Conservation (phyloP, 2,888 invertebrate genomes). For the Saturnia japonica region DNA sequence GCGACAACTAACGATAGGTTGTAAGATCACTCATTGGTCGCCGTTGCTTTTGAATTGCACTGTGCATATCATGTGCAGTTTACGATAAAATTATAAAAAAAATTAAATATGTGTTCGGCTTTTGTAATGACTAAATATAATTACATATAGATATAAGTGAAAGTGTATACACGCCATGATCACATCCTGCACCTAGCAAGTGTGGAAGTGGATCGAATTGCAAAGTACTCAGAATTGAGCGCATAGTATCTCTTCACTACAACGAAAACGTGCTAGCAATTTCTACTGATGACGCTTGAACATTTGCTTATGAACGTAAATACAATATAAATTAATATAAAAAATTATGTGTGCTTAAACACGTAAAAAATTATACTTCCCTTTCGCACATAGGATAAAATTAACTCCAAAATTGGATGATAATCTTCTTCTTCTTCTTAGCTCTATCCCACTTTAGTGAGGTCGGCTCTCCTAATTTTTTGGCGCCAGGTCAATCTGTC, state of each 20-base stretch:
- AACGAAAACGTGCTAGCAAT: conserved; percentile 2
- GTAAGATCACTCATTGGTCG: too few species aligned
- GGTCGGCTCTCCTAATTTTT: too few species aligned
- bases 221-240: conserved; percentile 42
- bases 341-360: too few species aligned
- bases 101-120: not conserved
- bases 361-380: too few species aligned
- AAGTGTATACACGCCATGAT: conserved; percentile 36
- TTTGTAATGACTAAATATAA: not conserved
- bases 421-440: too few species aligned
- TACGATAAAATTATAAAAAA: not conserved
- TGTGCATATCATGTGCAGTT: too few species aligned
- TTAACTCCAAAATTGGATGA: too few species aligned
- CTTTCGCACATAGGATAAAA: too few species aligned
- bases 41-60: too few species aligned
- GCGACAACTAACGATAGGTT: too few species aligned
- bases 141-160: not conserved
- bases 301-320: not conserved
- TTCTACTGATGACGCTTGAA: not conserved
- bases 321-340: not conserved
- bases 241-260: conserved; percentile 14
- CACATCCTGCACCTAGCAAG: conserved; percentile 36
- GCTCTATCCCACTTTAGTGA: too few species aligned
- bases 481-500: too few species aligned
- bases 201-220: conserved; percentile 72